Percentiles rank a stretch among this genome's conserved stretches.
Conservation (phyloP, 1,140 invertebrate species). For the Cotesia typhae region DNA sequence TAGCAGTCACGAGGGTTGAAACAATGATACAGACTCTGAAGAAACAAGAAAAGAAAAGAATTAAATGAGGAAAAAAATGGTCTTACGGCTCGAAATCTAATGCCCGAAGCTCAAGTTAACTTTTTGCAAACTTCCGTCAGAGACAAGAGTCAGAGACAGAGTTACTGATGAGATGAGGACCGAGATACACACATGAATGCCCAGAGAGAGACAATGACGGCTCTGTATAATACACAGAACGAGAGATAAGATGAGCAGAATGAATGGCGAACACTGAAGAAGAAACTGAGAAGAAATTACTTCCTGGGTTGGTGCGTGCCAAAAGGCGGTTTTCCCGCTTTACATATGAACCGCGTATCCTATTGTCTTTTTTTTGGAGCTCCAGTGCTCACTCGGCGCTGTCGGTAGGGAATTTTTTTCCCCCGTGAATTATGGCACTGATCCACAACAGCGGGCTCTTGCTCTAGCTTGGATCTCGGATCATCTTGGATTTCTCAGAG, state of each 20-base stretch:
- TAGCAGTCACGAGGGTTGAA: constrained; percentile 1
- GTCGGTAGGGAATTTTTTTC: not conserved
- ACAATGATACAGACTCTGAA: not conserved
- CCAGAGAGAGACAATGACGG: constrained; percentile 16
- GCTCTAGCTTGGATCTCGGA: not conserved
- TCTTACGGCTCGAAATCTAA: constrained; percentile 10
- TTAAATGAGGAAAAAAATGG: constrained; percentile 8
- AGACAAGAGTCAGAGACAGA: constrained; percentile 20
- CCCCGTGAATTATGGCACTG: constrained; percentile 33
- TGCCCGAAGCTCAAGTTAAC: constrained; percentile 17
- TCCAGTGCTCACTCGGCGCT: not conserved
- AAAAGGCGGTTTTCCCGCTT: constrained; percentile 35
- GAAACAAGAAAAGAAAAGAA: constrained; percentile 17
- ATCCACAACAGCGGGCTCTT: constrained; percentile 29
- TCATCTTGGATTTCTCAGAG: not conserved
- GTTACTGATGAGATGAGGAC: no score
- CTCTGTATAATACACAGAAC: not conserved
- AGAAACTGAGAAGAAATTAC: constrained; percentile 31
- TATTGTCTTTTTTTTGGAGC: constrained; percentile 32
- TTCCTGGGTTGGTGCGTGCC: constrained; percentile 35
- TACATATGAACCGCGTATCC: constrained; percentile 37
- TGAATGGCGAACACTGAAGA: constrained; percentile 4
- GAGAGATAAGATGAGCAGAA: not conserved
- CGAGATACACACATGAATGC: no score
- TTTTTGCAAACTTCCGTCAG: constrained; percentile 37